Evolutionary conservation across 2,888 invertebrate genomes (phyloP).

Genomic region (Tupiocoris notatus): DNA sequence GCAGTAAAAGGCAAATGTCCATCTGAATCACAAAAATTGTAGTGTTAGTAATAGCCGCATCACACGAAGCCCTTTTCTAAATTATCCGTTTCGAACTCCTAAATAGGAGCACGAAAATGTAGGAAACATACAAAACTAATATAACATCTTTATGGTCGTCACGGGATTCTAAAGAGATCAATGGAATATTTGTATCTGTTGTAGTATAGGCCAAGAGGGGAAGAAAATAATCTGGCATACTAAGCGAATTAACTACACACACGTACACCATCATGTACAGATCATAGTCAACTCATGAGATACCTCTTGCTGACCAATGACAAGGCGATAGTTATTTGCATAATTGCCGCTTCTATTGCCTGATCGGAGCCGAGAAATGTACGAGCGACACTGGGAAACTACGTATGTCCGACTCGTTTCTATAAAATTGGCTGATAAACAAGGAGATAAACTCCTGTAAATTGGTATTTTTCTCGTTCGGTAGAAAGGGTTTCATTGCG

Average conservation of each 20-base stretch:
- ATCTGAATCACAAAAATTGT: too few species aligned
- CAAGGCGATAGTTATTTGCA: neutral
- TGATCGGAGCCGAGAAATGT: neutral
- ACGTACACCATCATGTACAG: neutral
- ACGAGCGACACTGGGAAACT: neutral
- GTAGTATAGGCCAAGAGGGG: too few species aligned
- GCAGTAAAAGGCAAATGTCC: too few species aligned
- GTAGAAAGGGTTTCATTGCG: neutral
- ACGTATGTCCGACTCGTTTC: neutral
- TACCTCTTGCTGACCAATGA: neutral
- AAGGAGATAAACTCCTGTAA: neutral
- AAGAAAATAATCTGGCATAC: too few species aligned
- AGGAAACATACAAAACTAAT: too few species aligned
- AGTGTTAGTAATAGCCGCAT: too few species aligned
- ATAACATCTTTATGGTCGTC: too few species aligned
- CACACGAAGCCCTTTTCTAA: too few species aligned
- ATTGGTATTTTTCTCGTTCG: slow-evolving; percentile 1
- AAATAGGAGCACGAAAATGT: too few species aligned
- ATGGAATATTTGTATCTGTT: too few species aligned
- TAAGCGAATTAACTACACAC: neutral
- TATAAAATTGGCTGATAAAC: neutral
- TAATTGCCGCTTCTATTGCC: slow-evolving; percentile 27
- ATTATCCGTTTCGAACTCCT: too few species aligned
- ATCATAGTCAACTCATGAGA: neutral
- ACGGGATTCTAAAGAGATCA: too few species aligned